Conservation (phyloP, 2,888 invertebrate species). For the Dasysyrphus albostriatus region DNA sequence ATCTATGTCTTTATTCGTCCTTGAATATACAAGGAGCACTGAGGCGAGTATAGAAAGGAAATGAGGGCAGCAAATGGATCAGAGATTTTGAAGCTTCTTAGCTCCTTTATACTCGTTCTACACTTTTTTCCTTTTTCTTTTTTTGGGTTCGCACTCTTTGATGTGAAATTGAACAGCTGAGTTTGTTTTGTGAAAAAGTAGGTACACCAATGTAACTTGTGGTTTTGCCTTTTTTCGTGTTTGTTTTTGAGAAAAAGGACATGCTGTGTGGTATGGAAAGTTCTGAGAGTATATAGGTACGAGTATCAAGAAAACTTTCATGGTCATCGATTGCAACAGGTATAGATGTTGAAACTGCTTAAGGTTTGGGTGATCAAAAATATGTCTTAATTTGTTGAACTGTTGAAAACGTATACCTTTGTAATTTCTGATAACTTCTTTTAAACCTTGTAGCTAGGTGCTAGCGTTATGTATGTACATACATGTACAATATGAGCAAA, state of each 20-base stretch:
- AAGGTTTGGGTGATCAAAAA: background rate
- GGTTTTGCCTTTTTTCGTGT: constrained; percentile 1
- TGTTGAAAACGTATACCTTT: background rate
- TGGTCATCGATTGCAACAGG: constrained; percentile 63
- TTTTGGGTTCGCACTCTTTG: constrained; percentile 44
- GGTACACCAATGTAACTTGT: constrained; percentile 18
- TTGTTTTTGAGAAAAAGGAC: constrained; percentile 21
- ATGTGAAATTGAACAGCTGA: constrained; percentile 72
- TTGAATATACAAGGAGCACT: constrained; percentile 53
- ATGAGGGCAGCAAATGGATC: constrained; percentile 61
- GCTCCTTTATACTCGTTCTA: constrained; percentile 42
- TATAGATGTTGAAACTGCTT: constrained; percentile 18
- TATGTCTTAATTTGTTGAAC: constrained; percentile 2
- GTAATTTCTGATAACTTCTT: too few species aligned
- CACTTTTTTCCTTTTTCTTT: background rate
- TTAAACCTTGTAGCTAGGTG: too few species aligned
- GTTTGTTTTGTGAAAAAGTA: constrained; percentile 54
- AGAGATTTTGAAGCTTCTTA: constrained; percentile 61
- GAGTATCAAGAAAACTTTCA: constrained; percentile 24
- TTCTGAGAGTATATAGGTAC: background rate
- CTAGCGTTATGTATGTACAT: too few species aligned
- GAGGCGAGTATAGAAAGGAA: constrained; percentile 37
- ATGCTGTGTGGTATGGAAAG: constrained; percentile 10
- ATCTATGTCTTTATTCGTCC: constrained; percentile 67
- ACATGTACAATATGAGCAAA: too few species aligned